Evolutionary conservation across 30 jellyfish, hydroid and myxozoan species (phyloP).

Genomic region (Phacellophora camtschatica): DNA sequence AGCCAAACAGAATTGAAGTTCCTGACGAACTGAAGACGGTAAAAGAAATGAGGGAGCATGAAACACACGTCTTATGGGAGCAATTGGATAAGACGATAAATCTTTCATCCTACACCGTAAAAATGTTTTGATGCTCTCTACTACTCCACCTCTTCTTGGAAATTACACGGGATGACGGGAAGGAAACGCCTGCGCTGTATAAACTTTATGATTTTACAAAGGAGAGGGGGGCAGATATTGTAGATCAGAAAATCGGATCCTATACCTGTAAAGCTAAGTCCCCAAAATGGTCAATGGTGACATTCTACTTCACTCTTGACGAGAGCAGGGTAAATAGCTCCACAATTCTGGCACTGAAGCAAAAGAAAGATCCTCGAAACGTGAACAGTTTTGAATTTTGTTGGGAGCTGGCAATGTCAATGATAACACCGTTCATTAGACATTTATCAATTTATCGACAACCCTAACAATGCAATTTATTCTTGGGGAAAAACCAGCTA

Average conservation of each 20-base stretch:
- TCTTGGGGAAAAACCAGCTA: not conserved
- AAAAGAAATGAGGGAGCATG: not conserved
- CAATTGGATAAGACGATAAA: not conserved
- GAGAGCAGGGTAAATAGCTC: constrained; percentile 22
- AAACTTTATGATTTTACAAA: constrained; percentile 44
- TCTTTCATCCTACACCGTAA: constrained; percentile 18
- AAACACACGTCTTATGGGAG: constrained; percentile 9
- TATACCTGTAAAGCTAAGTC: constrained; percentile 1
- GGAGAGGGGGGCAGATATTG: constrained; percentile 52
- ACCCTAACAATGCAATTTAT: not conserved
- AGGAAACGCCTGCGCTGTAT: constrained; percentile 46
- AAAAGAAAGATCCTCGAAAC: constrained; percentile 12
- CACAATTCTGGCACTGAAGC: constrained; percentile 24
- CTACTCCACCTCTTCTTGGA: constrained; percentile 51
- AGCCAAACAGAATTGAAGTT: constrained; percentile 34
- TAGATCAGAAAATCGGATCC: constrained; percentile 9
- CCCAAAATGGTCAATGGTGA: constrained; percentile 40
- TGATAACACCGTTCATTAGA: constrained; percentile 17
- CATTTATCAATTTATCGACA: not conserved
- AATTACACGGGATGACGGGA: constrained; percentile 26
- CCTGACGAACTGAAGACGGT: constrained; percentile 21
- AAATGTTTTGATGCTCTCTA: constrained; percentile 37
- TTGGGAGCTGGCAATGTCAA: constrained; percentile 23
- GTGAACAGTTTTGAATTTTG: constrained; percentile 11
- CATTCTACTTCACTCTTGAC: constrained; percentile 34